Conservation (phyloP, 2,888 invertebrate genomes). For the Hypomecis atomaria region DNA sequence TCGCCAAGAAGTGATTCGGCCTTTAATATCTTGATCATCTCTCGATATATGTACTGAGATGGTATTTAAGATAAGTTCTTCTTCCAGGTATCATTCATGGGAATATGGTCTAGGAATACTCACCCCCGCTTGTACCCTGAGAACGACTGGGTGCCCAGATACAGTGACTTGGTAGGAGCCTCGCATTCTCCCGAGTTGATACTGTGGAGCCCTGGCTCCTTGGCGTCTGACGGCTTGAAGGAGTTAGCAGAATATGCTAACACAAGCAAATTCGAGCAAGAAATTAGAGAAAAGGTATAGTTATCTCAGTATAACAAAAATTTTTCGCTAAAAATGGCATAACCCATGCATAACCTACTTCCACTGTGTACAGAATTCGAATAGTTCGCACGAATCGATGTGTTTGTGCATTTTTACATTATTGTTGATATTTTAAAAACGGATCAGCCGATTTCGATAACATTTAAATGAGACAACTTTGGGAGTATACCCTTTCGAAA, state of each 20-base stretch:
- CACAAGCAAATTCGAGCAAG: conserved; percentile 67
- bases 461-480: too few relatives aligned
- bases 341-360: too few relatives aligned
- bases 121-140: conserved; percentile 72
- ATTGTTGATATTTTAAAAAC: too few relatives aligned
- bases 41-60: too few relatives aligned
- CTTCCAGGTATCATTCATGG: conserved; percentile 67
- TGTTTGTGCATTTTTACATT: too few relatives aligned
- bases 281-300: conserved; percentile 70
- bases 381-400: too few relatives aligned
- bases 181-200: conserved; percentile 68
- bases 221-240: conserved; percentile 68
- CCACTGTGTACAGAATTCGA: too few relatives aligned
- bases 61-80: not conserved
- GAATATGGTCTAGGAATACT: conserved; percentile 76
- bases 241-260: conserved; percentile 74
- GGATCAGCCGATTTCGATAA: too few relatives aligned
- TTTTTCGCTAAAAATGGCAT: too few relatives aligned
- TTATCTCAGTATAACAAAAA: not conserved
- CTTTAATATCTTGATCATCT: too few relatives aligned
- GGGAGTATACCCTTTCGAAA: too few relatives aligned
- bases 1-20: too few relatives aligned
- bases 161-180: conserved; percentile 73
- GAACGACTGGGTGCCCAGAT: conserved; percentile 73
- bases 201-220: conserved; percentile 69